Evolutionary conservation across 2,797 vertebrate species (phyloP), one percentile per base, ranked within the genome.

Genomic region (Triplophysa bombifrons): DNA sequence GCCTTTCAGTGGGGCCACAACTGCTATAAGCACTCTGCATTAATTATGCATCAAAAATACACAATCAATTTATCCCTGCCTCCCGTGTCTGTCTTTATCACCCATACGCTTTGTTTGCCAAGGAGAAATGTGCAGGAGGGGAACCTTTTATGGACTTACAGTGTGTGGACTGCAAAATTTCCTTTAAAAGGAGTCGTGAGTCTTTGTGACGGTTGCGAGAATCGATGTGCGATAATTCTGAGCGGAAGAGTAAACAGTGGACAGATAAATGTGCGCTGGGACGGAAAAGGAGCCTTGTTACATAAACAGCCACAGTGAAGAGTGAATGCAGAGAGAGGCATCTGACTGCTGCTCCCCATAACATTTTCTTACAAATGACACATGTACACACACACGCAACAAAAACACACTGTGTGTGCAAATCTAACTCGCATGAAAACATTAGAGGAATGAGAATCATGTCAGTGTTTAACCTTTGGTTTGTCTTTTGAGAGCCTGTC

Each of bases 41-140:
- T 72, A 84, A 87, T 84, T 85, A 84, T 87, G 86, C 81, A 87
- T 84, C 44, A 77, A 78, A 84, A 73, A 44, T 78, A 63, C 25
- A 73, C 63, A 51, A 83, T 85, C 78, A 34, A 80, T 83, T 38
- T 46, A 34, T 78, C 66, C 65, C 58, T 55, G 56, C 11, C 30
- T 55, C 68, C 63, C 48, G 38, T 64, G n/a, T 58, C 53, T 74
- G 51, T 13, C 61, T 80, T 48, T 70, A 53, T 4, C 19, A 66
- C 41, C 38, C 53, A 55, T 73, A 27, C 72, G 48, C 63, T 80
- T 82, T 60, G 67, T 68, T 61, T n/a, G 64, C 48, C 30, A 71
- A 44, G 61, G 72, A 63, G 9, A 56, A n/a, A 65, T 60, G 63
- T 72, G 30, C 30, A 38, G 17, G 56, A 76, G 63, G 72, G 51